Evolutionary conservation across 2,888 invertebrate genomes (phyloP).

Genomic region (Leptarthrus brevirostris): DNA sequence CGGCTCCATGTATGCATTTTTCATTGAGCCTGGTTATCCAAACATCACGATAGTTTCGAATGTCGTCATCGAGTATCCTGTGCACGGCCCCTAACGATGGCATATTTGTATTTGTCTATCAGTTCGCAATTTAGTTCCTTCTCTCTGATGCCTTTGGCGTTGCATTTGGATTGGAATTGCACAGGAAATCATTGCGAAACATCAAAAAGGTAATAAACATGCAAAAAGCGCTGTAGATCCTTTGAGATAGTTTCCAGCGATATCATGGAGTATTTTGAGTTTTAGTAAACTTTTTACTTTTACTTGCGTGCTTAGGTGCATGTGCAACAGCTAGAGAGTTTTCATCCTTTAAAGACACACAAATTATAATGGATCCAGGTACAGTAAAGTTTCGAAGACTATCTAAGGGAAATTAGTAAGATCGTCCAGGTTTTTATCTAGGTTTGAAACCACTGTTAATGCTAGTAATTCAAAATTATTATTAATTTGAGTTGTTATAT

Average conservation of each 20-base stretch:
- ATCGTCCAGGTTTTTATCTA: too few species aligned
- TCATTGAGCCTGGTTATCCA: not conserved
- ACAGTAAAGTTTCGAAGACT: too few species aligned
- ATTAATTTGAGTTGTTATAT: too few species aligned
- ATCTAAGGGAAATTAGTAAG: too few species aligned
- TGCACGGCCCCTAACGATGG: not conserved
- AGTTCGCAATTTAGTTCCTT: not conserved
- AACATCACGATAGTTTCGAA: not conserved
- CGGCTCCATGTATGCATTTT: not conserved
- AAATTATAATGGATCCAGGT: too few species aligned
- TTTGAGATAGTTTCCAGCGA: not conserved
- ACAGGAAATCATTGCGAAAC: constrained; percentile 1
- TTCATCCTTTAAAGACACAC: too few species aligned
- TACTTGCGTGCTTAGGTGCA: too few species aligned
- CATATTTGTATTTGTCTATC: constrained; percentile 1
- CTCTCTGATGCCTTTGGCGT: not conserved
- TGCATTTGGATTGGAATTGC: not conserved
- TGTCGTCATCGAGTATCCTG: not conserved
- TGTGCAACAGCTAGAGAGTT: too few species aligned
- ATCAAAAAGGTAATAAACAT: not conserved
- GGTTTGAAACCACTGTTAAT: too few species aligned
- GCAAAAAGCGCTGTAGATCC: not conserved
- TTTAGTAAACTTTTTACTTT: too few species aligned
- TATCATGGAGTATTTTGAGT: too few species aligned
- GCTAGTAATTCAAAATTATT: too few species aligned